These are phyloP conservation scores for Collichthys lucidus DNA, from an alignment of 2,113 vertebrate species.

Conservation along the genomic window DNA sequence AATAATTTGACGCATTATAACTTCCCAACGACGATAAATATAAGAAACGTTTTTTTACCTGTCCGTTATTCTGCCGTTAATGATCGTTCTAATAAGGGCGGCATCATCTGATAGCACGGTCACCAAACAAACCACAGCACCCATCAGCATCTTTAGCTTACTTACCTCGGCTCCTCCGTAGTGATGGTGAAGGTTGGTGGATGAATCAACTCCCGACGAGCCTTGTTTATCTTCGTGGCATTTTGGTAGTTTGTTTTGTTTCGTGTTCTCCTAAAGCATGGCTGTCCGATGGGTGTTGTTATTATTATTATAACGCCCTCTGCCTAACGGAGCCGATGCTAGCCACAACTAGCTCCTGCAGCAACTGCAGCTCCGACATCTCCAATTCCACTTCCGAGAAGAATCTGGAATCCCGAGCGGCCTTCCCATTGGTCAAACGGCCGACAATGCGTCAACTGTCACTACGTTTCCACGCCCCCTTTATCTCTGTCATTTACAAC, in stretches of 20 bases:
- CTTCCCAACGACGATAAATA: no score
- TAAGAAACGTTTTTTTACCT: not conserved
- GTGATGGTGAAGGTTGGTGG: no score
- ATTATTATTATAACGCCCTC: conserved; percentile 13
- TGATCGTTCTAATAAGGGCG: conserved; percentile 9
- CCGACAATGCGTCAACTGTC: not conserved
- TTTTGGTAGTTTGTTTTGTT: conserved; percentile 12
- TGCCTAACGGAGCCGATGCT: not conserved
- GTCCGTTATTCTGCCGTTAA: not conserved
- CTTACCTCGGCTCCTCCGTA: conserved; percentile 46
- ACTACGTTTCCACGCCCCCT: not conserved
- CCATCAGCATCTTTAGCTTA: conserved; percentile 14
- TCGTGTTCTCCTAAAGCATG: conserved; percentile 13
- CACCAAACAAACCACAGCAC: not conserved
- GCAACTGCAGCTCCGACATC: conserved; percentile 25
- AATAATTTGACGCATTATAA: not conserved
- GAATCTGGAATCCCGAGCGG: conserved; percentile 23
- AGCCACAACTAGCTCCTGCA: conserved; percentile 25
- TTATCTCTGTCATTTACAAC: not conserved
- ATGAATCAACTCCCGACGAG: conserved; percentile 1
- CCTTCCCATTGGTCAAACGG: conserved; percentile 54
- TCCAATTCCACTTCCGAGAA: conserved; percentile 65
- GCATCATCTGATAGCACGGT: conserved; percentile 17
- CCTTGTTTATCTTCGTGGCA: conserved; percentile 12
- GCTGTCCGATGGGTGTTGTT: not conserved